Percentiles rank a stretch among this genome's conserved stretches.
Evolutionary conservation across 2,888 invertebrate species (phyloP).

Genomic region (Troides aeacus): DNA sequence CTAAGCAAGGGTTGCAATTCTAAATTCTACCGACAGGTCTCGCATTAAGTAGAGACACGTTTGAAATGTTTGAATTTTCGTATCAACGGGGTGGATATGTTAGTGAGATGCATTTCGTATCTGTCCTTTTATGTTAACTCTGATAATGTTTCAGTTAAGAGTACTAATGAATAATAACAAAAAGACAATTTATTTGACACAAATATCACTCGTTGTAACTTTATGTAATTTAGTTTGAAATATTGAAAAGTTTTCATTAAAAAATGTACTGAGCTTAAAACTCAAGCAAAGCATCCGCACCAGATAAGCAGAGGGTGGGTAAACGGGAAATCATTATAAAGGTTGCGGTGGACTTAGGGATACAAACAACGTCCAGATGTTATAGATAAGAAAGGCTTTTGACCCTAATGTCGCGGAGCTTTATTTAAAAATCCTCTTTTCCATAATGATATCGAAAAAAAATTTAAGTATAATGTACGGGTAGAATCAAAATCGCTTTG

Average conservation of each 20-base stretch:
- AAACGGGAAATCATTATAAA: conserved; percentile 74
- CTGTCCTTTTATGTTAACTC: conserved; percentile 41
- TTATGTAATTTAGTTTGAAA: not conserved
- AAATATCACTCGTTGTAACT: not conserved
- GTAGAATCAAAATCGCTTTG: no score
- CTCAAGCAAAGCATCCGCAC: not conserved
- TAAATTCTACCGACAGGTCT: conserved; percentile 51
- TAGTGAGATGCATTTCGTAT: conserved; percentile 48
- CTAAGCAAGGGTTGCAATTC: conserved; percentile 47
- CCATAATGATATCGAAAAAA: not conserved
- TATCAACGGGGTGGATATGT: conserved; percentile 32
- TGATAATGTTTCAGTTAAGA: not conserved
- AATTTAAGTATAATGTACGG: not conserved
- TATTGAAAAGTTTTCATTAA: not conserved
- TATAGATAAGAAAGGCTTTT: conserved; percentile 74
- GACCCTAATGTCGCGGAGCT: conserved; percentile 63
- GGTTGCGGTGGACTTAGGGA: conserved; percentile 75
- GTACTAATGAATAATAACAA: not conserved
- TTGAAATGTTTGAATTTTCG: conserved; percentile 55
- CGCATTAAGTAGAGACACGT: conserved; percentile 50
- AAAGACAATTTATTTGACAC: not conserved
- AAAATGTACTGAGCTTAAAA: not conserved
- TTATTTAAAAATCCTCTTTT: not conserved
- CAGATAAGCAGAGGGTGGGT: conserved; percentile 68
- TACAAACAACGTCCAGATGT: conserved; percentile 78